Conservation (phyloP, 2,797 vertebrate genomes). For the Melanotaenia trifasciata region DNA sequence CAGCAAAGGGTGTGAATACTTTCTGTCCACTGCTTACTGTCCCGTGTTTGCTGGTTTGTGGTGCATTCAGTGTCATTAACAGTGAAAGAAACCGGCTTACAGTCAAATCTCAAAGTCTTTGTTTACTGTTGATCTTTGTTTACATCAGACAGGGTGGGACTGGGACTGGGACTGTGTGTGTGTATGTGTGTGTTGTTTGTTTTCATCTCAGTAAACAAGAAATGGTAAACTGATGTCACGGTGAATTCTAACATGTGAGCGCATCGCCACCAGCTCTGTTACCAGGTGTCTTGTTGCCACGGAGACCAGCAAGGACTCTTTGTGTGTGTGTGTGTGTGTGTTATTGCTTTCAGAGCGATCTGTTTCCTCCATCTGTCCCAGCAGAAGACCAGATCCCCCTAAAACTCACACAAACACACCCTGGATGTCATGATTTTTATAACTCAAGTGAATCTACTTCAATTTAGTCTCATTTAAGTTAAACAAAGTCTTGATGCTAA, state of each 20-base stretch:
- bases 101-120: background rate
- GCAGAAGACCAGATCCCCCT: constrained; percentile 33
- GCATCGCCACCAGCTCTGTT: constrained; percentile 41
- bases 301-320: constrained; percentile 46
- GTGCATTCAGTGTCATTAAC: background rate
- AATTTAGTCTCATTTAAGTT: too few species aligned
- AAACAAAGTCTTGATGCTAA: too few species aligned
- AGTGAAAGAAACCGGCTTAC: background rate
- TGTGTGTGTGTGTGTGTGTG: background rate
- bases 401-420: background rate
- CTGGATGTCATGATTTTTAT: too few species aligned
- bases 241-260: constrained; percentile 27
- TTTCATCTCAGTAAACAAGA: constrained; percentile 32
- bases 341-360: constrained; percentile 38
- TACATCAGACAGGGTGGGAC: background rate
- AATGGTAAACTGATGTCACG: constrained; percentile 35
- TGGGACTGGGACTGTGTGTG: background rate
- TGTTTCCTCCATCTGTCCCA: constrained; percentile 62
- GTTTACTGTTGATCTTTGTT: background rate
- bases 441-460: too few species aligned
- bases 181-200: constrained; percentile 26
- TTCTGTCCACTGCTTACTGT: background rate
- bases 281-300: constrained; percentile 72
- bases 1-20: too few species aligned
- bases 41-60: background rate